phyloP scores from a whole-genome alignment of 2,888 invertebrate genomes.

The Carcina quercana region DNA sequence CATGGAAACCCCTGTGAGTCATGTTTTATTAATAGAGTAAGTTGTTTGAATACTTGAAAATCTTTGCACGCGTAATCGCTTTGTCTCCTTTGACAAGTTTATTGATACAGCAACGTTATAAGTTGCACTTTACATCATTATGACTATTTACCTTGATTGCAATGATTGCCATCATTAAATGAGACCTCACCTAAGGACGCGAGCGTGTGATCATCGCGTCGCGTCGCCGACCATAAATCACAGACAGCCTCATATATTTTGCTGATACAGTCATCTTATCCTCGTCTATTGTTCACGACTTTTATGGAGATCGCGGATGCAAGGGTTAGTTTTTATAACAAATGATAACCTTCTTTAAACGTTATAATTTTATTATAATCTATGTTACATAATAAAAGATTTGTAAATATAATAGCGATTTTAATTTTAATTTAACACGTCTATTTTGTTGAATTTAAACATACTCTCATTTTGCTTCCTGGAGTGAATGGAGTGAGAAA shows the following conservation, averaged over 20 bases:
- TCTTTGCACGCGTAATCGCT: background rate
- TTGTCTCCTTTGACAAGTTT: background rate
- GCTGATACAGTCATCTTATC: constrained; percentile 46
- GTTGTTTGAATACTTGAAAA: background rate
- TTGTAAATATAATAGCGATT: too few relatives aligned
- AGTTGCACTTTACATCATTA: constrained; percentile 17
- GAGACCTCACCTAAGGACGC: constrained; percentile 18
- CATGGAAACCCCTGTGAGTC: background rate
- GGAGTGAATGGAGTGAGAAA: too few relatives aligned
- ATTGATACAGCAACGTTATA: constrained; percentile 8
- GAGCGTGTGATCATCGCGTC: constrained; percentile 26
- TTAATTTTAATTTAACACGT: too few relatives aligned
- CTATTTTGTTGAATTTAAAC: too few relatives aligned
- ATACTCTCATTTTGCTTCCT: too few relatives aligned
- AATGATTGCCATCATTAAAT: constrained; percentile 26
- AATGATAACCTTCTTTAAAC: too few relatives aligned
- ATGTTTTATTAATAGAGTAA: background rate
- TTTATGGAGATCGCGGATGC: constrained; percentile 38
- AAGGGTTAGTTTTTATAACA: too few relatives aligned
- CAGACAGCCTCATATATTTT: constrained; percentile 31
- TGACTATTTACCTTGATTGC: constrained; percentile 21
- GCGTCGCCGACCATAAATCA: constrained; percentile 41
- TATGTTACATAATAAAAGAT: too few relatives aligned
- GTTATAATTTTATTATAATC: too few relatives aligned
- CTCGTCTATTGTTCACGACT: constrained; percentile 52